Percentiles rank a stretch among this genome's conserved stretches.
These are phyloP conservation scores for Platichthys flesus DNA, from an alignment of 2,113 vertebrate genomes.

Conservation along the genomic window DNA sequence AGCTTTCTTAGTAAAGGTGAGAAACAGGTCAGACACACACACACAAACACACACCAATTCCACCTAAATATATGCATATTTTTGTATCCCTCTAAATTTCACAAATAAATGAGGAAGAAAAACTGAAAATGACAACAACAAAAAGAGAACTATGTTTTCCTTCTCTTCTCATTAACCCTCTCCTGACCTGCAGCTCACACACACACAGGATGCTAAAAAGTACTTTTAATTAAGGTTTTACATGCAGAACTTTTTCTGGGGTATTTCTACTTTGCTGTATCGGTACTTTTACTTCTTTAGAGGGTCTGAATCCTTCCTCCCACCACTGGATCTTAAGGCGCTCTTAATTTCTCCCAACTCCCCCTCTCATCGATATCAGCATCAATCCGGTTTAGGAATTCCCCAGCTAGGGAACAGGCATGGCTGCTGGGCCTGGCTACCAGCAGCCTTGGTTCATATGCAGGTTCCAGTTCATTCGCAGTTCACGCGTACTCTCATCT, in stretches of 20 bases:
- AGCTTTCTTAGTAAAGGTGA: too few relatives aligned
- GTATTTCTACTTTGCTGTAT: background rate
- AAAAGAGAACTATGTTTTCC: background rate
- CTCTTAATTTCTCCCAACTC: background rate
- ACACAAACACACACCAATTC: too few relatives aligned
- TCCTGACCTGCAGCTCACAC: background rate
- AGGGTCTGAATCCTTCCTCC: background rate
- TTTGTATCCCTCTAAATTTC: too few relatives aligned
- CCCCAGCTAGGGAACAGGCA: slow-evolving; percentile 45
- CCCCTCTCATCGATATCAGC: slow-evolving; percentile 37
- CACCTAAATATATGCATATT: too few relatives aligned
- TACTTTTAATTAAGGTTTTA: background rate
- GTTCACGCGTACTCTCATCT: slow-evolving; percentile 73
- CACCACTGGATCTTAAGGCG: slow-evolving; percentile 14
- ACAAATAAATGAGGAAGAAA: too few relatives aligned
- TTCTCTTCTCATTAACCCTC: background rate
- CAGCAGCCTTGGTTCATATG: slow-evolving; percentile 62
- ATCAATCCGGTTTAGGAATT: slow-evolving; percentile 58
- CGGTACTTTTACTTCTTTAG: background rate
- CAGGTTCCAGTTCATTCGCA: slow-evolving; percentile 79
- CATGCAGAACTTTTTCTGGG: background rate
- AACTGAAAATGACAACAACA: too few relatives aligned
- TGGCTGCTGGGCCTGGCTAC: slow-evolving; percentile 63
- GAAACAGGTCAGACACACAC: too few relatives aligned
- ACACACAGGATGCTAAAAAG: background rate